Evolutionary conservation across 2,113 vertebrate genomes (phyloP), one percentile per base, ranked within the genome.

Genomic region (Nibea albiflora): DNA sequence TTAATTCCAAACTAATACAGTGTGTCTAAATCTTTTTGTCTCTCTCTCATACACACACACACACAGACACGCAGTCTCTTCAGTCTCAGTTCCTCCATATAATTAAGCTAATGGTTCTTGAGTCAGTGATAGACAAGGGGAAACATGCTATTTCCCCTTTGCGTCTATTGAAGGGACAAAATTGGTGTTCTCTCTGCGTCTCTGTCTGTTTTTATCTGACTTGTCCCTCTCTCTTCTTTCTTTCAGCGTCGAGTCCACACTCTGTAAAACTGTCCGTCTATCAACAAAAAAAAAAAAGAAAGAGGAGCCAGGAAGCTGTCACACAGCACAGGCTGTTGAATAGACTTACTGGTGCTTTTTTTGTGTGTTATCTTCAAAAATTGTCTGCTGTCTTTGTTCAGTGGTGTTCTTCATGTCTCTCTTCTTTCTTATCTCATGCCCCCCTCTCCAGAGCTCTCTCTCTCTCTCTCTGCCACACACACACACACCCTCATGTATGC

Each of bases 61-160:
- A 78, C 60, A 83, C 24, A 56, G 39, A 63, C 39, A 84, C 35
- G 49, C 31, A 62, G 73, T 65, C 78, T 84, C 57, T 63, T 71
- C 65, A 67, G 76, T 80, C 61, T 71, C 72, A 83, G 60, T 73
- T 83, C 80, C 65, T 85, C 89, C 57, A 63, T 93, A 83, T 93
- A 94, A 93, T 93, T 93, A 93, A 65, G 78, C 88, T 89, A 89
- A 91, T 92, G 73, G 87, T 77, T 87, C 89, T 91, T 78, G 84
- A 92, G 88, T 87, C 94, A 89, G 75, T 92, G 89, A 93, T 57
- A 71, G 94, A 93, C 85, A 85, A 66, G 70, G 26, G 80, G 75
- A 86, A 92, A 91, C 91, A 82, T 90, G 89, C 83, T 92, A 89
- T 92, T 93, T 92, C 83, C 86, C 83, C 56, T 66, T 81, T 54